Conservation (phyloP, 1,140 invertebrate species). For the Drosophila jambulina region DNA sequence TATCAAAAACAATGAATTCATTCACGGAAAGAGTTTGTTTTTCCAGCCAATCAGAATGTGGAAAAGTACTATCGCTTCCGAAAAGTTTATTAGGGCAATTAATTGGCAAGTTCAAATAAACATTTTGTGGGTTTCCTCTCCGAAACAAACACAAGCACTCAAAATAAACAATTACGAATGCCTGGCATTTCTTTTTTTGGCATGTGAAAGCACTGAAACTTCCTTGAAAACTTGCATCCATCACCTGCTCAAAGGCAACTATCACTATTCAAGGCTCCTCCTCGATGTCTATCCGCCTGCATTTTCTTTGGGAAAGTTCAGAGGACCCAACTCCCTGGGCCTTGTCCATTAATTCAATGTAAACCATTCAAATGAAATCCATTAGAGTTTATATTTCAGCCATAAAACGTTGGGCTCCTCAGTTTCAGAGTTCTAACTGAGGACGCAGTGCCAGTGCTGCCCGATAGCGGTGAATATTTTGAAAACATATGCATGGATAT, state of each 20-base stretch:
- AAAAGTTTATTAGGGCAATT: conserved; percentile 34
- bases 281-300: not conserved
- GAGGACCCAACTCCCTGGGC: conserved; percentile 16
- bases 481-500: not conserved
- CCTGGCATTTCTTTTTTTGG: not conserved
- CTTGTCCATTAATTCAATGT: conserved; percentile 70
- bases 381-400: conserved; percentile 80
- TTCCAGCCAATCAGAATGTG: conserved; percentile 18
- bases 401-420: conserved; percentile 58
- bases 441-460: conserved; percentile 4
- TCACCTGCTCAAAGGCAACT: conserved; percentile 21
- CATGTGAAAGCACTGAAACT: conserved; percentile 1
- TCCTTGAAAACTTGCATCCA: conserved; percentile 17
- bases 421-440: conserved; percentile 9
- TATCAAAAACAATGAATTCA: conserved; percentile 1
- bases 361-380: conserved; percentile 79
- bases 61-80: conserved; percentile 37
- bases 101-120: conserved; percentile 29
- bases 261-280: not conserved
- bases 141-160: conserved; percentile 6
- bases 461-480: too few species aligned
- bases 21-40: conserved; percentile 7
- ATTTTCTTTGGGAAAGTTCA: conserved; percentile 14
- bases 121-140: conserved; percentile 7
- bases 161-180: conserved; percentile 37